Evolutionary conservation across 2,113 vertebrate genomes (phyloP).

Genomic region (Vulpes lagopus): DNA sequence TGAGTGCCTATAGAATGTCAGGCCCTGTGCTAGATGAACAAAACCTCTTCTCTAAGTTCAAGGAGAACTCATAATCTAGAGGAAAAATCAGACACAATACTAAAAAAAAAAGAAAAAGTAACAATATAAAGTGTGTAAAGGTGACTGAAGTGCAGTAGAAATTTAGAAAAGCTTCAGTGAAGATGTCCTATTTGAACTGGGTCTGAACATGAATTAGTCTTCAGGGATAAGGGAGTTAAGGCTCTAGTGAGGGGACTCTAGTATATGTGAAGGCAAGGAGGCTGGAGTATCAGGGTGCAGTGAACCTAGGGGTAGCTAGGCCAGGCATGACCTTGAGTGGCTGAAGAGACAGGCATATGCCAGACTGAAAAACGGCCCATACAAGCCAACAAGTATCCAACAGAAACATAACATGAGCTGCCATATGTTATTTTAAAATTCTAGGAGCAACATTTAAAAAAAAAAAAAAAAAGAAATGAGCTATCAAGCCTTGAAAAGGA

Average conservation of each 20-base stretch:
- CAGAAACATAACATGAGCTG: neutral
- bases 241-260: neutral
- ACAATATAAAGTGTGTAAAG: neutral
- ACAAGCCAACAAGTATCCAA: neutral
- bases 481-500: neutral
- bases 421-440: conserved; percentile 30
- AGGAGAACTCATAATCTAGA: conserved; percentile 27
- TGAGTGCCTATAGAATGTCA: neutral
- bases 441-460: conserved; percentile 31
- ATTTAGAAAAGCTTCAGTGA: conserved; percentile 28
- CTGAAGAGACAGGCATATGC: neutral
- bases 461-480: conserved; percentile 27
- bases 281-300: neutral
- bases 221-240: neutral
- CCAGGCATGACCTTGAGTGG: neutral
- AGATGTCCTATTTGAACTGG: neutral
- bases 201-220: neutral
- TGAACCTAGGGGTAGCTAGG: neutral
- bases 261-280: neutral
- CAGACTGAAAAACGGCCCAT: neutral
- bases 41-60: neutral
- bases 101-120: neutral
- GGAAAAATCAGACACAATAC: neutral
- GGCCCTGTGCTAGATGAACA: conserved; percentile 8
- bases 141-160: neutral